phyloP scores from a whole-genome alignment of 2,888 invertebrate genomes.

The Liposcelis brunnea region DNA sequence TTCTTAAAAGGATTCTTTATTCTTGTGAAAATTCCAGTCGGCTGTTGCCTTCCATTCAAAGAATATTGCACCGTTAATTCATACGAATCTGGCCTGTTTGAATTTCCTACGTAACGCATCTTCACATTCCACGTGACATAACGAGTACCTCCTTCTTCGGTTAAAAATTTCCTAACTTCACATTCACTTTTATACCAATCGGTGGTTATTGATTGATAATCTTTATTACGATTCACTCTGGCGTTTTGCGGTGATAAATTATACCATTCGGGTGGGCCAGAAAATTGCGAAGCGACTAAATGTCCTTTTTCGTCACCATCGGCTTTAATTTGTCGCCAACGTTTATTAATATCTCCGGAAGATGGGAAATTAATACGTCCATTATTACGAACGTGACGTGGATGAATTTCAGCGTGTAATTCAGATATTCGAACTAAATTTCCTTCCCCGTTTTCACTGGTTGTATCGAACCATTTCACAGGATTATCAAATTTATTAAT shows the following conservation, averaged over 20 bases:
- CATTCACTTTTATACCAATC: constrained; percentile 1
- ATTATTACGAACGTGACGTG: neutral
- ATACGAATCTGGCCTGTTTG: constrained; percentile 5
- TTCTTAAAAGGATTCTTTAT: constrained; percentile 1
- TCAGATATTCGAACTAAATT: neutral
- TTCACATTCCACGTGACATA: constrained; percentile 7
- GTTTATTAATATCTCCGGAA: neutral
- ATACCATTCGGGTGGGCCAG: constrained; percentile 10
- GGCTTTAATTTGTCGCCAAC: neutral
- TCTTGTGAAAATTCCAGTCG: neutral
- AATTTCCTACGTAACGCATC: constrained; percentile 4
- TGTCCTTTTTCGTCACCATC: neutral
- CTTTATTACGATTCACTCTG: constrained; percentile 9
- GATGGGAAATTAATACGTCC: neutral
- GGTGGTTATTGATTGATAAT: neutral
- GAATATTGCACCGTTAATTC: neutral
- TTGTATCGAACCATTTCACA: neutral
- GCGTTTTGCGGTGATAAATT: constrained; percentile 9
- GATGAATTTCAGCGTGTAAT: neutral
- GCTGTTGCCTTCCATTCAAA: neutral
- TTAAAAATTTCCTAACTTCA: constrained; percentile 5
- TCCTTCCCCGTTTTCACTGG: neutral
- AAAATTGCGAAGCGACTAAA: constrained; percentile 1
- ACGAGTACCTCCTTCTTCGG: neutral
- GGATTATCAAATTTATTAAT: neutral